Evolutionary conservation across 2,888 invertebrate genomes (phyloP).

Genomic region (Siphlonurus alternatus): DNA sequence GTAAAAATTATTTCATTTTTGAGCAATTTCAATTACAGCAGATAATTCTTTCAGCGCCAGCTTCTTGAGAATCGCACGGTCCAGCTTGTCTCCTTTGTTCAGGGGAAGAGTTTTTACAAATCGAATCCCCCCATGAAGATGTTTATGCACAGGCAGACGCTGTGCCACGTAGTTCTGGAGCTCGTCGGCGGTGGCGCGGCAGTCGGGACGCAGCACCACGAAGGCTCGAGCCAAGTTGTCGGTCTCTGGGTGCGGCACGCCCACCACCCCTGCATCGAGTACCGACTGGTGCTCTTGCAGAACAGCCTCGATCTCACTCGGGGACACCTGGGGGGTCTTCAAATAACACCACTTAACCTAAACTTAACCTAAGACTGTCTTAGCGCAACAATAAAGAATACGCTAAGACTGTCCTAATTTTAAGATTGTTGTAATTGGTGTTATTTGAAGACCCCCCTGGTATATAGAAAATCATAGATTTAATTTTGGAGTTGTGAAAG

Average conservation of each 20-base stretch:
- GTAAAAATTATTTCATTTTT: too few relatives aligned
- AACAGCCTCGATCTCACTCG: slow-evolving; percentile 2
- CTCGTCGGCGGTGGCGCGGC: neutral
- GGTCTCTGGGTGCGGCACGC: neutral
- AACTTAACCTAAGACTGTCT: too few relatives aligned
- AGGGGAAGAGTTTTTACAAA: neutral
- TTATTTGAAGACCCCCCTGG: too few relatives aligned
- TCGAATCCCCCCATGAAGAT: neutral
- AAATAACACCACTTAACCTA: too few relatives aligned
- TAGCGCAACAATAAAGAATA: too few relatives aligned
- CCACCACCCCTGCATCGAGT: neutral
- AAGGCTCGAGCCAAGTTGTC: neutral
- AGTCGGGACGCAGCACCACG: neutral
- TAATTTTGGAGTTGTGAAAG: too few relatives aligned
- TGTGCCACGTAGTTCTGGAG: slow-evolving; percentile 1
- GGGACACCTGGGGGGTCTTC: slow-evolving; percentile 6
- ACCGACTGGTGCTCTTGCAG: neutral
- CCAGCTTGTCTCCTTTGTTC: neutral
- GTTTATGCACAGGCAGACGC: neutral
- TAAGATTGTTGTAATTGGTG: too few relatives aligned
- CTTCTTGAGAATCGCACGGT: neutral
- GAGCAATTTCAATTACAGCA: too few relatives aligned
- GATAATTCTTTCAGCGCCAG: neutral
- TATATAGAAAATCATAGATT: neutral
- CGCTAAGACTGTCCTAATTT: too few relatives aligned